A percentile compares a stretch with the other conserved stretches of the same genome.
Evolutionary conservation across 2,888 invertebrate species (phyloP).

Genomic region (Peribatodes rhomboidaria): DNA sequence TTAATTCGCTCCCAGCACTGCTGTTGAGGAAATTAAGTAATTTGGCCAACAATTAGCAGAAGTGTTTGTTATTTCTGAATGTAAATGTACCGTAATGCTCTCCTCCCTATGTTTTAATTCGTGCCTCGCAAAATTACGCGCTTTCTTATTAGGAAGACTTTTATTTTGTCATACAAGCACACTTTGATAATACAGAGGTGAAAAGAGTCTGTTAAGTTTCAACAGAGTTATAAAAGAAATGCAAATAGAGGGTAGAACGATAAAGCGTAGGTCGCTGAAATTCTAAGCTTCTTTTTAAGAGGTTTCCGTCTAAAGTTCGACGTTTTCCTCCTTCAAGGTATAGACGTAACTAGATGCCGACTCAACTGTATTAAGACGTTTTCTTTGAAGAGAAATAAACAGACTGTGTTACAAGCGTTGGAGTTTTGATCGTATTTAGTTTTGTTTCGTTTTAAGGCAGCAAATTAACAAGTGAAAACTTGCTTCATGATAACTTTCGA

Average conservation of each 20-base stretch:
- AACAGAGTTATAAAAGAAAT: conserved; percentile 52
- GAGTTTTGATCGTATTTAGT: conserved; percentile 14
- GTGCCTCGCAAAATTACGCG: conserved; percentile 19
- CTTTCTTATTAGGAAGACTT: conserved; percentile 25
- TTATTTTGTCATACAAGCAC: conserved; percentile 31
- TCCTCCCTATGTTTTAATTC: conserved; percentile 19
- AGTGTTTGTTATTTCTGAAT: conserved; percentile 34
- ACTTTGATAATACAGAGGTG: conserved; percentile 37
- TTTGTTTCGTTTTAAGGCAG: background rate
- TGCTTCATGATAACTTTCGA: too few relatives aligned
- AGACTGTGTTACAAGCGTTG: conserved; percentile 48
- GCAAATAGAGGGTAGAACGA: conserved; percentile 57
- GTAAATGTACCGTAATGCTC: conserved; percentile 20
- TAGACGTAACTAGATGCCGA: conserved; percentile 53
- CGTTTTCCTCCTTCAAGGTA: conserved; percentile 50
- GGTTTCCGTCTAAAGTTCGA: conserved; percentile 62
- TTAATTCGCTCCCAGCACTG: conserved; percentile 51
- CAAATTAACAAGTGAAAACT: too few relatives aligned
- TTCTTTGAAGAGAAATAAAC: conserved; percentile 50
- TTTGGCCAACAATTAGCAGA: conserved; percentile 45
- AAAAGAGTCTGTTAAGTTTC: conserved; percentile 45
- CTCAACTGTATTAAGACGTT: conserved; percentile 59
- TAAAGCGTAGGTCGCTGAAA: conserved; percentile 56
- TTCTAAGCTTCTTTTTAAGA: conserved; percentile 60
- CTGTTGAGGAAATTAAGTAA: conserved; percentile 47